Evolutionary conservation across 1,140 invertebrate species (phyloP), one percentile per base, ranked within the genome.

Genomic region (Drosophila pruinosa): DNA sequence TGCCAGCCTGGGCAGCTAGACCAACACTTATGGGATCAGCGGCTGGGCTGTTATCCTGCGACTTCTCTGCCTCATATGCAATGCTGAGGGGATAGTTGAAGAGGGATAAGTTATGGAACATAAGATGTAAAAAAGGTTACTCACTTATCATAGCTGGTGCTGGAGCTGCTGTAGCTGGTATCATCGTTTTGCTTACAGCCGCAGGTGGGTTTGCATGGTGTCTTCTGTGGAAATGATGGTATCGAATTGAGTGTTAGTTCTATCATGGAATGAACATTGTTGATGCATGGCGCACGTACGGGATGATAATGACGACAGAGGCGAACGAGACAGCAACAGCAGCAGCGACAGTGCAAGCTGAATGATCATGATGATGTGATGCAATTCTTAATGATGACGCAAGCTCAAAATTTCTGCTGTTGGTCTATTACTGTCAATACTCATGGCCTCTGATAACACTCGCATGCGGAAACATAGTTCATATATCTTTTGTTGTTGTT

Each of bases 11-110:
- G 19, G 80, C 90, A 0, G 92, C 92, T 21, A 92, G 21, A 15
- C 85, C 73, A 8, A 92, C 73, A n/a, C 92, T 92, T 2, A 92
- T 91, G 15, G 92, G 90, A 78, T 92, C 92, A 1, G 92, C 92
- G 1, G 92, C 88, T 10, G 79, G 47, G 2, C 72, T 78, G 10
- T 82, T 65, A 36, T 89, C 76, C 39, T 56, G 15, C 2, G 31
- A 7, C 47, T 78, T 89, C 6, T 59, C 72, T 0, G 64, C 50
- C 2, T 57, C 75, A 34, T 89, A 89, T 0, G 24, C 61, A 39
- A 89, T 73, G 24, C 82, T 88, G 15, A 10, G 2, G n/a, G 2
- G n/a, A 34, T 4, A 12, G 3, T n/a, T n/a, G n/a, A n/a, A 4
- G 3, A 12, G 3, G 31, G 6, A n/a, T 34, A 12, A 34, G 31